These are phyloP conservation scores for Cranoglanis bouderius DNA, from an alignment of 2,113 vertebrate species.

Conservation along the genomic window DNA sequence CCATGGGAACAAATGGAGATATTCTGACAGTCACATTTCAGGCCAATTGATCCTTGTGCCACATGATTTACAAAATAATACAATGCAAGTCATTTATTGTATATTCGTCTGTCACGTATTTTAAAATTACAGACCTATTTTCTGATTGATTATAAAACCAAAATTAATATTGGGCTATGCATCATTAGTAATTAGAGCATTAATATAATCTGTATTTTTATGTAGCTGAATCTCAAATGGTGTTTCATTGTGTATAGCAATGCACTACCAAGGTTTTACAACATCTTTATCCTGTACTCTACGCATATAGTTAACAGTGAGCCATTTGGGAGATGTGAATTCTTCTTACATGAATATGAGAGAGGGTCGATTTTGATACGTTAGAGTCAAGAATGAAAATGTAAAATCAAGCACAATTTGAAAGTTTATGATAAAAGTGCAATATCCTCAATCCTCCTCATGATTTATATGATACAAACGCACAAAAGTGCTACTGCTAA, in stretches of 20 bases:
- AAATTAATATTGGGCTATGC: neutral
- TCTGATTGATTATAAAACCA: neutral
- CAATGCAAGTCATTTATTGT: neutral
- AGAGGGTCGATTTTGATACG: neutral
- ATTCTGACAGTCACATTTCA: neutral
- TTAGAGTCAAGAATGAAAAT: neutral
- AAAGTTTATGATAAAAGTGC: no score
- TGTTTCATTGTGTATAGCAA: neutral
- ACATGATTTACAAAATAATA: neutral
- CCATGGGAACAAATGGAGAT: neutral
- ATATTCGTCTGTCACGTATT: neutral
- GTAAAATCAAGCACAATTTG: neutral
- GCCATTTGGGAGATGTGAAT: neutral
- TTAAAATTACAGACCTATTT: neutral
- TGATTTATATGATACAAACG: neutral
- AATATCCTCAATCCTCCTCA: neutral
- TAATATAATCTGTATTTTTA: neutral
- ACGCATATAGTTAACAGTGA: neutral
- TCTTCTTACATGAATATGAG: neutral
- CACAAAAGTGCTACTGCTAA: neutral
- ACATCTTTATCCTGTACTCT: neutral
- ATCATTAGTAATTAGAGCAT: neutral
- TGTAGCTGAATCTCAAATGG: neutral
- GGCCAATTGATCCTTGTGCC: no score
- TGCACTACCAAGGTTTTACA: neutral